Evolutionary conservation across 2,797 vertebrate genomes (phyloP).

Genomic region (Hephaestus fuliginosus): DNA sequence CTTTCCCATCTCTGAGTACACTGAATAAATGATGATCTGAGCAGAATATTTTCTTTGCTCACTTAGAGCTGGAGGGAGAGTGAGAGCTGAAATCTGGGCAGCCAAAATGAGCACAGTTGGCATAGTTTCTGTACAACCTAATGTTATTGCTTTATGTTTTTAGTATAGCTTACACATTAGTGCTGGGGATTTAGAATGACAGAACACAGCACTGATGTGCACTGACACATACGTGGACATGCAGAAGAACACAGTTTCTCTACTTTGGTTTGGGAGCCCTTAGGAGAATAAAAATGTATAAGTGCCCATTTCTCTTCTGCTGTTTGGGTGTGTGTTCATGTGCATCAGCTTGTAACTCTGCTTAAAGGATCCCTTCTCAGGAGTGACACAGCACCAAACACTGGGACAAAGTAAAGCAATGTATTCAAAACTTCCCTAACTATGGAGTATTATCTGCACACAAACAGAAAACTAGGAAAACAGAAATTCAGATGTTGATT

Average conservation of each 20-base stretch:
- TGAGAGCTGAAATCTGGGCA: conserved; percentile 18
- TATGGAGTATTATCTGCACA: background rate
- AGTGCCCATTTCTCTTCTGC: background rate
- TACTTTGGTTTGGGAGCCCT: background rate
- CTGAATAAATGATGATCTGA: conserved; percentile 75
- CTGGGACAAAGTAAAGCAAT: background rate
- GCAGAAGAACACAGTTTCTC: conserved; percentile 1
- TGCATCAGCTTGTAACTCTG: conserved; percentile 42
- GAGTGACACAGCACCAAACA: conserved; percentile 18
- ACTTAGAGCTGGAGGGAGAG: conserved; percentile 21
- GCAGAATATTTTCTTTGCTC: conserved; percentile 53
- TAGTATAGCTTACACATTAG: background rate
- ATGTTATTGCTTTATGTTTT: background rate
- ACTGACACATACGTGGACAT: background rate
- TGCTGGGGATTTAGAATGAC: background rate
- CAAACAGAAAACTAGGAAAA: background rate
- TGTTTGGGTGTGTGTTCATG: conserved; percentile 25
- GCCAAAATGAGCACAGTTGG: background rate
- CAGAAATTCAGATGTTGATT: background rate
- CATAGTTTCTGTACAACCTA: background rate
- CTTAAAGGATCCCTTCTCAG: conserved; percentile 35
- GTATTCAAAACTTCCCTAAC: background rate
- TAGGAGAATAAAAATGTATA: background rate
- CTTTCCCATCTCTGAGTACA: conserved; percentile 52
- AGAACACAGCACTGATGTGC: background rate